Conservation (phyloP, 2,888 invertebrate genomes). For the Germaria angustata region DNA sequence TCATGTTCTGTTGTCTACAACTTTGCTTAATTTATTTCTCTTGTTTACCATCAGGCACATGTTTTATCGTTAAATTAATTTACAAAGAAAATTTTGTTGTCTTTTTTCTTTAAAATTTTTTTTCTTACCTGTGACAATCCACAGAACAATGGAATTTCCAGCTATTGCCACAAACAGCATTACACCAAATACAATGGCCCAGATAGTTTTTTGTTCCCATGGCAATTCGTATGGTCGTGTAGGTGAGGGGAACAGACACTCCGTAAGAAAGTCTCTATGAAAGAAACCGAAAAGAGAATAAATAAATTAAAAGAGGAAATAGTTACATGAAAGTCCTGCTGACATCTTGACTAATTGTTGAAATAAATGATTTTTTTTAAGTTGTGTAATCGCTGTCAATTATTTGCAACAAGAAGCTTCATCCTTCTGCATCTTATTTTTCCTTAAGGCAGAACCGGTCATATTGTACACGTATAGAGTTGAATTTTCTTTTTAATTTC, state of each 20-base stretch:
- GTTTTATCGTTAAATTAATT: neutral
- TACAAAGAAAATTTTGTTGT: neutral
- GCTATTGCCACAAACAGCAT: conserved; percentile 90
- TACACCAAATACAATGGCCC: conserved; percentile 87
- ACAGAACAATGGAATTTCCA: conserved; percentile 94
- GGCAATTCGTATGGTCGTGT: conserved; percentile 83
- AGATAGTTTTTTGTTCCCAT: conserved; percentile 86
- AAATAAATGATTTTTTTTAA: neutral
- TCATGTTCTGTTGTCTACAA: neutral
- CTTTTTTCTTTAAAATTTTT: neutral
- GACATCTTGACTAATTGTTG: neutral
- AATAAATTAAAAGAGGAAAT: neutral
- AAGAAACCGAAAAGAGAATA: conserved; percentile 24
- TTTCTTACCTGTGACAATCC: conserved; percentile 91
- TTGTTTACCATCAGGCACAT: neutral
- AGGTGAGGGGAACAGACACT: conserved; percentile 83
- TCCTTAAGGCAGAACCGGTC: too few relatives aligned
- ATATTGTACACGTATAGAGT: too few relatives aligned
- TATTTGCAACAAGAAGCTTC: neutral
- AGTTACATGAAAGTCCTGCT: neutral
- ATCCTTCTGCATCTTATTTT: too few relatives aligned
- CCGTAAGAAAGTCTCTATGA: conserved; percentile 82
- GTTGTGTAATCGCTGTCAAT: neutral
- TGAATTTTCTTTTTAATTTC: too few relatives aligned
- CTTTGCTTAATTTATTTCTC: neutral